Conservation (phyloP, 2,797 vertebrate species). For the Phataginus tricuspis region DNA sequence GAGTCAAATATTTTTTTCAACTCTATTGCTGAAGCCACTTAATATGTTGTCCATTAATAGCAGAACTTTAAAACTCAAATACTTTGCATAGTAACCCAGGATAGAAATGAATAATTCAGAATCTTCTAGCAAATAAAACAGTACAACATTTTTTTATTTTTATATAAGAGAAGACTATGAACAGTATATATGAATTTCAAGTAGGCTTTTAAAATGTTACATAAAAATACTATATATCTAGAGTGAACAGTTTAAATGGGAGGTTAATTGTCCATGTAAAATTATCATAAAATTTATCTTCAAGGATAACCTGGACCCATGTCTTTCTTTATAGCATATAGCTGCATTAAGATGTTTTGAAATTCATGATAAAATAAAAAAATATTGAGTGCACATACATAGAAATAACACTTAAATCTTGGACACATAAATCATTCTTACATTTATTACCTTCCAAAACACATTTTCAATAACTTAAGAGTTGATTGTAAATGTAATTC, state of each 20-base stretch:
- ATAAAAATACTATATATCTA: background rate
- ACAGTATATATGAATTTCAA: conserved; percentile 32
- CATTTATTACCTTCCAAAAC: background rate
- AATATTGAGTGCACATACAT: background rate
- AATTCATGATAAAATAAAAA: conserved; percentile 26
- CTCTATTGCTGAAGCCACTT: conserved; percentile 7
- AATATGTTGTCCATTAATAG: conserved; percentile 14
- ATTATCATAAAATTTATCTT: conserved; percentile 18
- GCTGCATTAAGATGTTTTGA: conserved; percentile 26
- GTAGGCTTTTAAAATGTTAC: background rate
- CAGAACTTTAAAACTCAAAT: background rate
- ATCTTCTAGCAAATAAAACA: background rate
- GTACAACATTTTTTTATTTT: background rate
- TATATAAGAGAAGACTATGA: background rate
- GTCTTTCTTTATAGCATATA: background rate
- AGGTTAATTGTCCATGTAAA: background rate
- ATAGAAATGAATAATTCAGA: background rate
- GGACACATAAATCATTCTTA: background rate
- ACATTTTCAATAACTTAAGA: background rate
- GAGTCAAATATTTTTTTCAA: background rate
- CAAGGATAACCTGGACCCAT: background rate
- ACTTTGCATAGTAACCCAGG: background rate
- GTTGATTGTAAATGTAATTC: background rate
- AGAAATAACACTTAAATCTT: conserved; percentile 6
- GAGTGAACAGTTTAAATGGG: background rate